Conservation (phyloP, 2,888 invertebrate species). For the Psylliodes chrysocephalus region DNA sequence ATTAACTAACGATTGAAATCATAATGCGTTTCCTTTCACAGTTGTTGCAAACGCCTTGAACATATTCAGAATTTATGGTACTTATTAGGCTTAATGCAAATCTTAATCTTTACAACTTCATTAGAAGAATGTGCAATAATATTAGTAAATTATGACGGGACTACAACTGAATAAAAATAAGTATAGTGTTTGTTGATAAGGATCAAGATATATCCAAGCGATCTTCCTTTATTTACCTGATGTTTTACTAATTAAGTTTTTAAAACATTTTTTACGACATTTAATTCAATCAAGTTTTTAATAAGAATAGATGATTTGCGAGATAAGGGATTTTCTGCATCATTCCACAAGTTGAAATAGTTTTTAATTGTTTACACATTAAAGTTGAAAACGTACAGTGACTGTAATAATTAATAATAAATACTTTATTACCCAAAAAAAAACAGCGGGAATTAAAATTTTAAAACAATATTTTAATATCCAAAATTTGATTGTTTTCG, state of each 20-base stretch:
- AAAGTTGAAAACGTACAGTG: too few species aligned
- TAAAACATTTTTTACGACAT: too few species aligned
- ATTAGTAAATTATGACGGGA: background rate
- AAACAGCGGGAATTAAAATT: too few species aligned
- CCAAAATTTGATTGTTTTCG: too few species aligned
- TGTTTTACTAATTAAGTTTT: background rate
- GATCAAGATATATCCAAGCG: background rate
- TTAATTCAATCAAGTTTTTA: too few species aligned
- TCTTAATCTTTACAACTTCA: conserved; percentile 6
- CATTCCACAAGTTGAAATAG: too few species aligned
- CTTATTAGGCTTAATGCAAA: background rate
- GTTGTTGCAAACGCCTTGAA: background rate
- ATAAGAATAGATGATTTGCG: too few species aligned
- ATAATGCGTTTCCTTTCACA: background rate
- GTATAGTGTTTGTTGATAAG: background rate
- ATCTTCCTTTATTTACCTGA: background rate
- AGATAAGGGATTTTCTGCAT: too few species aligned
- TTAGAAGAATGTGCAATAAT: background rate
- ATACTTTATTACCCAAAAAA: too few species aligned
- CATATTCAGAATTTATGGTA: background rate
- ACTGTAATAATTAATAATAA: too few species aligned
- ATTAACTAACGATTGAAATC: background rate
- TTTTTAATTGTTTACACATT: too few species aligned
- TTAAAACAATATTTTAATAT: too few species aligned
- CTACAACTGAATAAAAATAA: background rate